These are phyloP conservation scores for Microtus richardsoni DNA, from an alignment of 2,113 vertebrate species.

Conservation along the genomic window DNA sequence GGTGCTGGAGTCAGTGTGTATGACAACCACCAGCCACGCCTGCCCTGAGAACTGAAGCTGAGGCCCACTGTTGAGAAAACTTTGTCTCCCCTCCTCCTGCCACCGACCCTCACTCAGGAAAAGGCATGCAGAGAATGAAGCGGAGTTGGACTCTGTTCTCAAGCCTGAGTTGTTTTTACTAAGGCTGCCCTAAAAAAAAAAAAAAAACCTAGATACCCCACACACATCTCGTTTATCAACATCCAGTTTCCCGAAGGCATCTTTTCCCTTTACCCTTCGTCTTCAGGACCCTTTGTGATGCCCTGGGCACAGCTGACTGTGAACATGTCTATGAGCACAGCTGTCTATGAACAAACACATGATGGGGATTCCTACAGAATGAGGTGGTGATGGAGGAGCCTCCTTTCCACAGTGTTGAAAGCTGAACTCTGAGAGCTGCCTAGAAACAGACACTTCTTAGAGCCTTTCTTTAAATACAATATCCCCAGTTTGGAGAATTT, in stretches of 20 bases:
- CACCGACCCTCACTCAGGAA: not conserved
- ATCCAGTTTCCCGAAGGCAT: accelerated
- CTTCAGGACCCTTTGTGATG: not conserved
- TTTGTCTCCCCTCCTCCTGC: too few relatives aligned
- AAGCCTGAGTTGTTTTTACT: not conserved
- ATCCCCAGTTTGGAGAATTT: accelerated
- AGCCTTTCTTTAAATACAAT: not conserved
- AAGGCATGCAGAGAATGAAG: not conserved
- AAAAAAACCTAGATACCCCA: not conserved
- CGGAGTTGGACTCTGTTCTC: not conserved
- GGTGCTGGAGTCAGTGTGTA: accelerated
- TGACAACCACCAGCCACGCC: accelerated
- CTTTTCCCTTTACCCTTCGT: accelerated
- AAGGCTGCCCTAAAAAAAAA: not conserved
- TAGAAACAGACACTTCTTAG: not conserved
- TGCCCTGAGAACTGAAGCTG: accelerated
- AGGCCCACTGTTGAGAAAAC: not conserved
- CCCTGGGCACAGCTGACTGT: accelerated
- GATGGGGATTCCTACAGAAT: accelerated
- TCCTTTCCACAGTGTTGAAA: too few relatives aligned
- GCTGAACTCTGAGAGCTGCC: not conserved
- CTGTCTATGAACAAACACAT: too few relatives aligned
- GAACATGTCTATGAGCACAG: too few relatives aligned
- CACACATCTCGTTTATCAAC: too few relatives aligned
- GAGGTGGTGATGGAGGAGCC: accelerated